Evolutionary conservation across 2,113 vertebrate genomes (phyloP).

Genomic region (Muntiacus muntjak): DNA sequence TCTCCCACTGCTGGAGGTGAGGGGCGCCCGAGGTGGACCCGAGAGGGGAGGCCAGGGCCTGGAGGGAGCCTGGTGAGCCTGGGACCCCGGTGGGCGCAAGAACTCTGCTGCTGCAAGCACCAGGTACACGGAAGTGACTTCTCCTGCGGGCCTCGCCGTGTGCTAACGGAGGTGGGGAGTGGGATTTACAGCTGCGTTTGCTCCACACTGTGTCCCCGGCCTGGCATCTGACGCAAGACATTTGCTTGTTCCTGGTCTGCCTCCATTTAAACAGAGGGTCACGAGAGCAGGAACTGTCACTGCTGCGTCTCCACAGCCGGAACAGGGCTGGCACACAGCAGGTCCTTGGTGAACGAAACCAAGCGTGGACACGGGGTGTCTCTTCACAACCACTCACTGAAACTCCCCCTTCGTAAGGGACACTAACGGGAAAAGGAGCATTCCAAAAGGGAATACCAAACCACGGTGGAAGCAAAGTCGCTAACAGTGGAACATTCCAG

Average conservation of each 20-base stretch:
- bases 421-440: neutral
- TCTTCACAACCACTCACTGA: fast-evolving
- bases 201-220: fast-evolving
- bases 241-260: neutral
- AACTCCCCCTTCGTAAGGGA: neutral
- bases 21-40: neutral
- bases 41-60: neutral
- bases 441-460: neutral
- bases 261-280: neutral
- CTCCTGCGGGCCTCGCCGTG: neutral
- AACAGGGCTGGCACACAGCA: neutral
- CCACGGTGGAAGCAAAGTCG: neutral
- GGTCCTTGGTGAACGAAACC: fast-evolving
- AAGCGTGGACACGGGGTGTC: fast-evolving
- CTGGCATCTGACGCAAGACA: neutral
- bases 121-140: neutral
- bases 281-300: fast-evolving
- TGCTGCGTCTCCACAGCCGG: neutral
- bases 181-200: neutral
- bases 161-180: fast-evolving
- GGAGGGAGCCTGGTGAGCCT: neutral
- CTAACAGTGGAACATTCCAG: too few relatives aligned
- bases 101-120: neutral
- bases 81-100: fast-evolving
- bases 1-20: neutral